Evolutionary conservation across 2,113 vertebrate species (phyloP).

Genomic region (Oreochromis aureus): DNA sequence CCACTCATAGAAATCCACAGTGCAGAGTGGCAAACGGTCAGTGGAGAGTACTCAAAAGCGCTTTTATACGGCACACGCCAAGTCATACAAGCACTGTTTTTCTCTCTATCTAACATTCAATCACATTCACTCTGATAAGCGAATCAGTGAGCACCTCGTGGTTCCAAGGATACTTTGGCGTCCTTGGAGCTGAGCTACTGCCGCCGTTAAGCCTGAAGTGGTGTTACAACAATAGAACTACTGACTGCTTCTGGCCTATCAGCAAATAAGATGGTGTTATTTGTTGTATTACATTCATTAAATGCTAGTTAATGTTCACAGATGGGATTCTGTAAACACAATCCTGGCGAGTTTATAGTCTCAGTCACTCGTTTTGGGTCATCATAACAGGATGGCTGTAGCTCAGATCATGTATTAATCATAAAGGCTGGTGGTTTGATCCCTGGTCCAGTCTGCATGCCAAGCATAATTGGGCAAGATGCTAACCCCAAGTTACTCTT

Average conservation of each 20-base stretch:
- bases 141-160: not conserved
- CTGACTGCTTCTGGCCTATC: not conserved
- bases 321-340: not conserved
- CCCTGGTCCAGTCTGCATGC: accelerated
- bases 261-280: not conserved
- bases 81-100: not conserved
- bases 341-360: not conserved
- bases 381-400: not conserved
- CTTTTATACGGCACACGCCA: not conserved
- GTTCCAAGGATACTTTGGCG: not conserved
- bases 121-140: not conserved
- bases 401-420: not conserved
- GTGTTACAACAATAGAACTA: not conserved
- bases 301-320: not conserved
- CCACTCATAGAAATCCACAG: not conserved
- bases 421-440: not conserved
- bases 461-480: not conserved
- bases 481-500: accelerated
- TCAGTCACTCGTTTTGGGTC: not conserved
- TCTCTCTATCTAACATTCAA: not conserved
- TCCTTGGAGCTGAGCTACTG: not conserved
- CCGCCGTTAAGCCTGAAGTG: not conserved
- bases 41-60: too few relatives aligned
- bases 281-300: not conserved
- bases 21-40: not conserved